phyloP scores from a whole-genome alignment of 2,888 invertebrate species.

The Margaritifera margaritifera region DNA sequence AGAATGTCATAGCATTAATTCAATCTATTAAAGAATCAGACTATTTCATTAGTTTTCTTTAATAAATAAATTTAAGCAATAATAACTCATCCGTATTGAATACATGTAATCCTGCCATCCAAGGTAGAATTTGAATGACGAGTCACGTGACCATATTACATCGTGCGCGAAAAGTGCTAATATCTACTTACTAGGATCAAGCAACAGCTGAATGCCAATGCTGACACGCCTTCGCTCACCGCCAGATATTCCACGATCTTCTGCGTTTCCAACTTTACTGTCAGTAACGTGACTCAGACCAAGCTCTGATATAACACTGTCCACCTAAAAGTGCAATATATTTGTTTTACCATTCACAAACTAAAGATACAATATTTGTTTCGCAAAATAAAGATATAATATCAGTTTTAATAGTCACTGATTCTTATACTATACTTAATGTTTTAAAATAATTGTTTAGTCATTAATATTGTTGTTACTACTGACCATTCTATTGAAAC shows the following conservation, averaged over 20 bases:
- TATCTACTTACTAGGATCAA: constrained; percentile 86
- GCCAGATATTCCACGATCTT: constrained; percentile 87
- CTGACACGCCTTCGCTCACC: constrained; percentile 92
- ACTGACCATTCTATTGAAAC: too few relatives aligned
- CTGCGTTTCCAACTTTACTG: constrained; percentile 74
- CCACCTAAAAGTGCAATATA: constrained; percentile 61
- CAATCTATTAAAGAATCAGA: too few relatives aligned
- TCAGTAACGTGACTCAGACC: constrained; percentile 93
- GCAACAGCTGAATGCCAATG: constrained; percentile 92
- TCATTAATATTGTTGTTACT: too few relatives aligned
- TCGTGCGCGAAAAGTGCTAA: background rate
- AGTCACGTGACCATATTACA: background rate
- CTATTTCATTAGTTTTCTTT: too few relatives aligned
- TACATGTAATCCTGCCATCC: too few relatives aligned
- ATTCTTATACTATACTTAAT: background rate
- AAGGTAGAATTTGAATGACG: background rate
- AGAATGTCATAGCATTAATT: too few relatives aligned
- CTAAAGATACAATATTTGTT: background rate
- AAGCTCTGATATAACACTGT: constrained; percentile 91
- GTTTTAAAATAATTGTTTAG: too few relatives aligned
- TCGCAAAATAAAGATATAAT: background rate
- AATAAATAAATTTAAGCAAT: too few relatives aligned
- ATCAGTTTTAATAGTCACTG: background rate
- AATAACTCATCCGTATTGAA: too few relatives aligned
- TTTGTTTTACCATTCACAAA: background rate